Evolutionary conservation across 2,113 vertebrate genomes (phyloP), one percentile per base, ranked within the genome.

Genomic region (Leptobrachium leishanense): DNA sequence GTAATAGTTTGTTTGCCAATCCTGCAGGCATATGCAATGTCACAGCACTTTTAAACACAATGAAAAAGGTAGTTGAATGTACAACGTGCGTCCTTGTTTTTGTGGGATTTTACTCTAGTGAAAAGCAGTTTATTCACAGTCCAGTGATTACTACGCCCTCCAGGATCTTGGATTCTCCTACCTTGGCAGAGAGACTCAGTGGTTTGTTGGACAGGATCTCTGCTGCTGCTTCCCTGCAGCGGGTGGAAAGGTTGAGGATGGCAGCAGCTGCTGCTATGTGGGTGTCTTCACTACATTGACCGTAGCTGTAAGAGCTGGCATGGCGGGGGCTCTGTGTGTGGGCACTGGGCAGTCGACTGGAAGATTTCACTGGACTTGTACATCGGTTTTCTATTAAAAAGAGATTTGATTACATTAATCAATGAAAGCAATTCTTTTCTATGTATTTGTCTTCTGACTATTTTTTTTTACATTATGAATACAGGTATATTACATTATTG

Each of bases 241-340:
- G 97, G 86, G 98, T 99, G 90, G 97, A 99, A 90, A 99, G 96
- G 95, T 99, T 99, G 90, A 99, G 98, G 93, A 98, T 99, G 89
- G 97, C 96, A 90, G 96, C 93, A 85, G 97, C 96, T 87, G 97
- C 95, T 86, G 94, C 91, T 87, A 95, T 92, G 92, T 96, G 97
- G 89, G 95, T 94, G 87, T 94, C 91, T 86, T 96, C 95, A 89
- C 92, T 88, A 86, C 94, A 94, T 85, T 95, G 95, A 94, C 92
- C 95, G 86, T 96, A 96, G 92, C 90, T 90, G 57, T 92, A 92
- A 88, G 92, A 92, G 90, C 89, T 93, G 91, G 93, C 91, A 88
- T 91, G 91, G 88, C 91, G 90, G 65, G 93, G 95, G 88, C 95
- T 98, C 90, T 92, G 95, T 86, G 94, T 95, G 88, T 94, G 94